Base-by-base conservation (phyloP, 2,888 invertebrate species). In the Drosophila pseudotakahashii region DNA sequence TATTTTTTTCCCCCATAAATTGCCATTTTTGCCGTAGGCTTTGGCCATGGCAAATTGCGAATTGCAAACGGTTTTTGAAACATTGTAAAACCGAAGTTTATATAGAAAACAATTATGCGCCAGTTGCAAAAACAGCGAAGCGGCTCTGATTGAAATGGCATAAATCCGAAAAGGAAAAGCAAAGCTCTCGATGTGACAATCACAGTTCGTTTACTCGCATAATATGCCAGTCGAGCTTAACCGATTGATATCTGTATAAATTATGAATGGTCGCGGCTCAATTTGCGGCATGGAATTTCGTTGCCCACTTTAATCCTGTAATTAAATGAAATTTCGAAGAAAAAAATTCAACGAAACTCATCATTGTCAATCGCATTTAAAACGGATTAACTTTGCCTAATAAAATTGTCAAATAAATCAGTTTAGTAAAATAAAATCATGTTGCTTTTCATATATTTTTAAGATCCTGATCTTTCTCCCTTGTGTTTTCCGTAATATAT, bases 201-300 rank as follows among this genome's bases (percentile, higher is more conserved):
- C 73, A 73, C 64, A 63, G 73, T 63, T 71, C 55, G 64, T 47
- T 73, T 63, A 54, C 68, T 66, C 68, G 66, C 54, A 66, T 66
- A 66, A 66, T 66, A 66, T 66, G 66, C 47, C 66, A 66, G 16
- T 39, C 10, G 16, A 39, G 66, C 39, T 66, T 66, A 66, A 67
- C 47, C 54, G 47, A 66, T 53, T 66, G 68, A 68, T 66, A 66
- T 53, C 39, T 34, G 26, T 26, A 66, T 66, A 37, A 66, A 66
- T 54, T 54, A 66, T 66, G 34, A n/a, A 66, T 67, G 47, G 16
- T 45, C 16, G 14, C 23, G n/a, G 36, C 14, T 19, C 34, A 19
- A 37, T 37, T 44, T 32, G 47, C 26, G 45, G 45, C 26, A 5
- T 10, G 45, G 26, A 9, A 45, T n/a, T 30, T 47, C 9, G 32